phyloP scores from a whole-genome alignment of 2,113 vertebrate genomes.

The Eptatretus burgeri region DNA sequence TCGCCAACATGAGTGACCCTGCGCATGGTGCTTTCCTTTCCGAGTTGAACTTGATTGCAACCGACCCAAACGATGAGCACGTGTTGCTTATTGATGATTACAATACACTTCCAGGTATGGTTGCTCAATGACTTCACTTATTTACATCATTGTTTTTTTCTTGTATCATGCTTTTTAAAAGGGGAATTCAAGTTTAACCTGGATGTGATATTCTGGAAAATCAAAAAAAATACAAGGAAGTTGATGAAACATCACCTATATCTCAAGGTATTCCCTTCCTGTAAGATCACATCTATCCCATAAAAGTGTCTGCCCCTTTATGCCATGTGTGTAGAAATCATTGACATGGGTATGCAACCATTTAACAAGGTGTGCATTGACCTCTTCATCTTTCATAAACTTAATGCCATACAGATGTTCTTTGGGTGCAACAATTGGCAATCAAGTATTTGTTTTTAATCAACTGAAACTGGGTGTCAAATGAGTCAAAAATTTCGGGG shows the following conservation, averaged over 20 bases:
- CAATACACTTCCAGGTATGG: constrained; percentile 39
- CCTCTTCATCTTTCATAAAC: background rate
- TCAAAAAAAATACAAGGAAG: background rate
- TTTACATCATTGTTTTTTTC: background rate
- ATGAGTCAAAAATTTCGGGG: no score
- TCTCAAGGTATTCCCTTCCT: background rate
- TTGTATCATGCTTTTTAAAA: background rate
- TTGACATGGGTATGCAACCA: no score
- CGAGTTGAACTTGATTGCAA: constrained; percentile 59
- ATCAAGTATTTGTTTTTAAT: no score
- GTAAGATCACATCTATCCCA: no score
- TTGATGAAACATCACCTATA: background rate
- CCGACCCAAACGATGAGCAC: constrained; percentile 49
- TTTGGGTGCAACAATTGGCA: no score
- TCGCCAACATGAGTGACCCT: constrained; percentile 41
- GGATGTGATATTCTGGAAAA: background rate
- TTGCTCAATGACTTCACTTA: constrained; percentile 8
- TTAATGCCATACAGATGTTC: background rate
- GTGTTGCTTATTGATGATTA: constrained; percentile 61
- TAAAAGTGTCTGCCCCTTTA: no score
- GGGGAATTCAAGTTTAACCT: background rate
- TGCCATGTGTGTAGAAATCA: no score
- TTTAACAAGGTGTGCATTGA: no score
- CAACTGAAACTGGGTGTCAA: no score
- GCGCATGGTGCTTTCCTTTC: constrained; percentile 34